Base-by-base conservation (phyloP, 2,888 invertebrate species). In the Helicoverpa assulta region DNA sequence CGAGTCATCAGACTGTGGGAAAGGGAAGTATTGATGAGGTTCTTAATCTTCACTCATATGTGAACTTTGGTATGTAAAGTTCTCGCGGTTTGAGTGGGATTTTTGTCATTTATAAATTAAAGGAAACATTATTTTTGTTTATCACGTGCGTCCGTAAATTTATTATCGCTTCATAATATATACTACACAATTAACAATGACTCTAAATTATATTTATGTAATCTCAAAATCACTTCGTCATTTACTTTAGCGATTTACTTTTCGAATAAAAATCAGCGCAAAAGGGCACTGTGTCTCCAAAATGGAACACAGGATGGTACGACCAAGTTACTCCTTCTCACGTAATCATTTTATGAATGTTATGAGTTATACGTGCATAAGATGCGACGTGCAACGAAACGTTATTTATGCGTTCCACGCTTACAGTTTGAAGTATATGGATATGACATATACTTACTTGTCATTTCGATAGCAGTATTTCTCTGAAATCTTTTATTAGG, bases 301-400 rank as follows among this genome's bases (percentile, higher is more conserved):
- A 62, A 37, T 76, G 51, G 53, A 76, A 76, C 37, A 12, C 63
- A 63, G 40, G 18, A 51, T 54, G 52, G 43, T 21, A 2, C 58
- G 18, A 62, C 51, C 14, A 67, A 73, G 60, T 86, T 82, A 82
- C 82, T 84, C 86, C 86, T 89, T 89, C 89, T 88, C 91, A 91
- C 90, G 90, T 92, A 92, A 92, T 92, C 89, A 91, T 91, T 92
- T 92, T 89, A 91, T 90, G 90, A 89, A 91, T 89, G 88, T 90
- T 91, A 90, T 89, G 89, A 91, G 89, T 85, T 88, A 88, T 90
- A 91, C 88, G 90, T 90, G 88, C 86, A 80, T 81, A 21, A 87
- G 88, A 89, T 89, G 86, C 84, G 84, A 85, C 86, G 86, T 85
- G 86, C 80, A 85, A 82, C 86, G 82, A 85, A 83, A 80, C 81